Percentiles rank a stretch among this genome's conserved stretches.
These are phyloP conservation scores for Drosophila maculinotata DNA, from an alignment of 2,888 invertebrate genomes.

Conservation along the genomic window DNA sequence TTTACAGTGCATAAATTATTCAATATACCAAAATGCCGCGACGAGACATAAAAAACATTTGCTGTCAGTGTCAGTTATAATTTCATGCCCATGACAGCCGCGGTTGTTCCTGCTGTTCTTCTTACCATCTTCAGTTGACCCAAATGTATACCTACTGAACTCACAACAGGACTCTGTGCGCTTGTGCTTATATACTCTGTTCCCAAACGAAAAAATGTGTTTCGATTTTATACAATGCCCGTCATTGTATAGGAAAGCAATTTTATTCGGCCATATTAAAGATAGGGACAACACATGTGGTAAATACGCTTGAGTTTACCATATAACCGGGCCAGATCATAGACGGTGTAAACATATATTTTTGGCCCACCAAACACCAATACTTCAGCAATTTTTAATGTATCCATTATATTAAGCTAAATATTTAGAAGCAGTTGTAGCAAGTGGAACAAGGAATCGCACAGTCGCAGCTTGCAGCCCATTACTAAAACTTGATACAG, in stretches of 20 bases:
- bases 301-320: too few species aligned
- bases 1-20: conserved; percentile 77
- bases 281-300: too few species aligned
- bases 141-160: conserved; percentile 44
- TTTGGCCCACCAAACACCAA: too few species aligned
- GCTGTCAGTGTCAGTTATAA: conserved; percentile 72
- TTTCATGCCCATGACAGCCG: conserved; percentile 53
- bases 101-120: conserved; percentile 12
- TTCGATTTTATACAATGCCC: neutral
- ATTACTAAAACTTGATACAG: neutral
- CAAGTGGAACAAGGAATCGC: neutral
- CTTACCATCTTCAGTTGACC: conserved; percentile 45
- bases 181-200: conserved; percentile 9
- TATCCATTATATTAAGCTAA: too few species aligned
- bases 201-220: neutral
- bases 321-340: too few species aligned
- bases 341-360: too few species aligned
- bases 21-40: conserved; percentile 64
- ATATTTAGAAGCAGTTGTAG: neutral
- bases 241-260: neutral
- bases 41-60: conserved; percentile 59
- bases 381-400: too few species aligned
- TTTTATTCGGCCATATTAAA: too few species aligned
- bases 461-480: neutral
- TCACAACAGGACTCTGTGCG: conserved; percentile 38